These are phyloP conservation scores for Agrypnus murinus DNA, from an alignment of 2,888 invertebrate species.

Conservation along the genomic window DNA sequence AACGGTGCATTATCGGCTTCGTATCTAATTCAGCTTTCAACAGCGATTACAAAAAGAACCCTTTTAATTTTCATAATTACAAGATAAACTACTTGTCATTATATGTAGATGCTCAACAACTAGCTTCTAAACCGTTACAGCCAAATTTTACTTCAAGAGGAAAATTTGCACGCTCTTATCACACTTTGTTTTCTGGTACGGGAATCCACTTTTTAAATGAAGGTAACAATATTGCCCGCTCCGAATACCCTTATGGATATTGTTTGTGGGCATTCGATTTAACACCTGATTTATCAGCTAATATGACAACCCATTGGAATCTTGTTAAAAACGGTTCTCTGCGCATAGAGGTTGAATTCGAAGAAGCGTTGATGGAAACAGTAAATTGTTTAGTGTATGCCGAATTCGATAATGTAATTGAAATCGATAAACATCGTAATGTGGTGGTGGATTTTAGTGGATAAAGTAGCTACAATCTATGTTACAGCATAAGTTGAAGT, in stretches of 20 bases:
- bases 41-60: constrained; percentile 2
- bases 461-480: neutral
- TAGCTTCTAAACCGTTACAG: constrained; percentile 28
- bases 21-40: constrained; percentile 6
- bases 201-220: constrained; percentile 38
- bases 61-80: constrained; percentile 16
- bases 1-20: neutral
- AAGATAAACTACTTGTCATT: constrained; percentile 22
- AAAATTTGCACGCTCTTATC: constrained; percentile 15
- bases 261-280: constrained; percentile 32
- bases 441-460: constrained; percentile 28
- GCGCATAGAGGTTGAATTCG: constrained; percentile 27
- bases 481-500: neutral
- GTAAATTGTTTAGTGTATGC: constrained; percentile 28
- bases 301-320: constrained; percentile 27
- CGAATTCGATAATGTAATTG: constrained; percentile 23
- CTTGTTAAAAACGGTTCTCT: constrained; percentile 24
- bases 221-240: constrained; percentile 14
- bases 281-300: constrained; percentile 25
- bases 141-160: constrained; percentile 20
- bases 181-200: constrained; percentile 28
- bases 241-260: neutral
- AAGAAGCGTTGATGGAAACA: constrained; percentile 31
- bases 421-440: constrained; percentile 24
- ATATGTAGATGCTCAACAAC: constrained; percentile 16